Base-by-base conservation (phyloP, 2,113 vertebrate genomes). In the Cricetomys ansorgei region DNA sequence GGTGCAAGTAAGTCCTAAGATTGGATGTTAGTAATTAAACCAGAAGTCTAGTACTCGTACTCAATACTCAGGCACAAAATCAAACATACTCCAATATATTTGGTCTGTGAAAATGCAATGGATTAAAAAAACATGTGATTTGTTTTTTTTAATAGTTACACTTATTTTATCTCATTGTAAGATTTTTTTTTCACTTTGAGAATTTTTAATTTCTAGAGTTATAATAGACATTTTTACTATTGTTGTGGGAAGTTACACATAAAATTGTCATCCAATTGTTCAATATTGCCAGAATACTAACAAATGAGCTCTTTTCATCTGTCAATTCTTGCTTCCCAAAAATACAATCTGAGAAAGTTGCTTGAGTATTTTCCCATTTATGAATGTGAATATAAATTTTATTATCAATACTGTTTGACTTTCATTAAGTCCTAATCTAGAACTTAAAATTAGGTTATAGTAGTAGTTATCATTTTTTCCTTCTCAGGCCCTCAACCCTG, bases 401-500 rank as follows among this genome's bases (percentile, higher is more conserved):
- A 7, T 45, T 73, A 4, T 50, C 21, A 34, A n/a, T 34, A 59
- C 69, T 45, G 25, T 9, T 4, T 62, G 59, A 85, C 19, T 76
- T 88, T 80, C 29, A 9, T 21, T 69, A n/a, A 16, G 0, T 91
- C 11, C 7, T 93, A 80, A 50, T 10, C 4, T 81, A n/a, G 12
- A 48, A 80, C 53, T 85, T 94, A 64, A 91, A 88, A 89, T 80
- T 8, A 79, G 53, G 4, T 75, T 69, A 48, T 25, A 81, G 67
- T 83, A 90, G 12, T 72, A 90, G 19, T 19, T 69, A 43, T 75
- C 6, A 0, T 50, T 9, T 7, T 59, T 90, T 88, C 3, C 79
- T 80, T 89, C 57, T 11, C 21, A 70, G 23, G 27, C 27, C 55
- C 23, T 31, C 37, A 79, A n/a, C 27, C 5, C 27, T 80, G 77